phyloP scores from a whole-genome alignment of 2,888 invertebrate genomes.

The Ommatoiulus sabulosus region DNA sequence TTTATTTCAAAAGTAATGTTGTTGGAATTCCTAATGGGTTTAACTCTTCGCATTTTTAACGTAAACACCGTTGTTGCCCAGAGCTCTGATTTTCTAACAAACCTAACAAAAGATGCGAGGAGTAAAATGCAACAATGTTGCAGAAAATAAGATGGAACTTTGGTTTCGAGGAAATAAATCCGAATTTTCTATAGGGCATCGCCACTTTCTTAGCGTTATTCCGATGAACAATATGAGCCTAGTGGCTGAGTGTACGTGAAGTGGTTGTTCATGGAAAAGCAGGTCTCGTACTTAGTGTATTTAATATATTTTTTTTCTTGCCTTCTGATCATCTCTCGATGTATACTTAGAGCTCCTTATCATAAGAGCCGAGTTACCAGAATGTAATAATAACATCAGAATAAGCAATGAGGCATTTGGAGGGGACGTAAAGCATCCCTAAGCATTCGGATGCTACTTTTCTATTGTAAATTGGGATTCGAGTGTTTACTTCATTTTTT shows the following conservation, averaged over 20 bases:
- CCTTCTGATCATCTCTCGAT: background rate
- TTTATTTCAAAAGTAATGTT: background rate
- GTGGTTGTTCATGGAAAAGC: background rate
- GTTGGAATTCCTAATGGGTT: background rate
- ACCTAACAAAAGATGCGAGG: background rate
- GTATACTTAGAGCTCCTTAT: background rate
- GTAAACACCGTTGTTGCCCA: background rate
- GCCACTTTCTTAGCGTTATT: background rate
- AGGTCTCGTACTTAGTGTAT: background rate
- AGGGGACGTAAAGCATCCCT: background rate
- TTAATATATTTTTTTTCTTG: background rate
- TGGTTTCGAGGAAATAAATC: background rate
- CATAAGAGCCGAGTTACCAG: slow-evolving; percentile 4
- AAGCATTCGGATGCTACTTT: background rate
- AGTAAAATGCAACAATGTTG: background rate
- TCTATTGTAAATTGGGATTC: slow-evolving; percentile 28
- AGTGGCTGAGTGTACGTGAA: slow-evolving; percentile 36
- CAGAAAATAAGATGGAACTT: background rate
- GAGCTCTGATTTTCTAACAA: background rate
- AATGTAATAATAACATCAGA: slow-evolving; percentile 28
- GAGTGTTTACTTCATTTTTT: slow-evolving; percentile 25
- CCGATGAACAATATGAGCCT: slow-evolving; percentile 22
- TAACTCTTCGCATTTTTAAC: background rate
- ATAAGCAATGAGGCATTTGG: slow-evolving; percentile 24
- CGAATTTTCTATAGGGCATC: background rate